phyloP scores from a whole-genome alignment of 2,113 vertebrate genomes.

The Vidua chalybeata region DNA sequence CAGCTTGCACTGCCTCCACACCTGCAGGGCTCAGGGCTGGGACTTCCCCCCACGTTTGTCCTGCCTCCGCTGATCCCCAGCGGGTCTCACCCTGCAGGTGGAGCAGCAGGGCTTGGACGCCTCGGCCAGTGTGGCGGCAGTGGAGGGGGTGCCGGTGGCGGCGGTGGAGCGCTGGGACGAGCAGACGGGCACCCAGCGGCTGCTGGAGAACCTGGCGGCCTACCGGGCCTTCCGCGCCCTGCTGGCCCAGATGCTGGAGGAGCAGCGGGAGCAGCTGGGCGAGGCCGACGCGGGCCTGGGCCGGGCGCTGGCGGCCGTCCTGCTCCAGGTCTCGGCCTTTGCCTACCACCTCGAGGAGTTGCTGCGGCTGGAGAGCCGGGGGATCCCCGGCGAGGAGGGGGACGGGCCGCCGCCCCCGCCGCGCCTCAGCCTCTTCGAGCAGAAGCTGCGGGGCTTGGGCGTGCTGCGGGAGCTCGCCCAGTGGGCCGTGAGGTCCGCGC shows the following conservation, averaged over 20 bases:
- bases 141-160: conserved; percentile 69
- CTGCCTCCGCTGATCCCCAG: rapidly evolving
- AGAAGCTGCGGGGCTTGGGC: conserved; percentile 74
- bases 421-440: conserved; percentile 59
- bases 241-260: conserved; percentile 73
- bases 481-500: conserved; percentile 69
- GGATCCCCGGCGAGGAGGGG: neutral
- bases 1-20: rapidly evolving
- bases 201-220: conserved; percentile 71
- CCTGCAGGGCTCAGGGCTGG: rapidly evolving
- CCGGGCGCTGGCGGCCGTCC: conserved; percentile 43
- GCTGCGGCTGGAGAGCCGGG: conserved; percentile 61
- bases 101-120: conserved; percentile 69
- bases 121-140: conserved; percentile 20
- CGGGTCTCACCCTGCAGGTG: conserved; percentile 36
- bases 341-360: conserved; percentile 74
- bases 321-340: conserved; percentile 74
- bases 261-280: conserved; percentile 65
- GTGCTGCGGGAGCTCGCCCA: conserved; percentile 76
- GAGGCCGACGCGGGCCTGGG: conserved; percentile 52
- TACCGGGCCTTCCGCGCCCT: conserved; percentile 72
- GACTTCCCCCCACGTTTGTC: rapidly evolving
- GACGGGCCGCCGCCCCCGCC: rapidly evolving
- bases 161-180: conserved; percentile 66
- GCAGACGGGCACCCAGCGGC: conserved; percentile 63